These are phyloP conservation scores for Lasiurus cinereus DNA, from an alignment of 2,113 vertebrate species.

Conservation along the genomic window DNA sequence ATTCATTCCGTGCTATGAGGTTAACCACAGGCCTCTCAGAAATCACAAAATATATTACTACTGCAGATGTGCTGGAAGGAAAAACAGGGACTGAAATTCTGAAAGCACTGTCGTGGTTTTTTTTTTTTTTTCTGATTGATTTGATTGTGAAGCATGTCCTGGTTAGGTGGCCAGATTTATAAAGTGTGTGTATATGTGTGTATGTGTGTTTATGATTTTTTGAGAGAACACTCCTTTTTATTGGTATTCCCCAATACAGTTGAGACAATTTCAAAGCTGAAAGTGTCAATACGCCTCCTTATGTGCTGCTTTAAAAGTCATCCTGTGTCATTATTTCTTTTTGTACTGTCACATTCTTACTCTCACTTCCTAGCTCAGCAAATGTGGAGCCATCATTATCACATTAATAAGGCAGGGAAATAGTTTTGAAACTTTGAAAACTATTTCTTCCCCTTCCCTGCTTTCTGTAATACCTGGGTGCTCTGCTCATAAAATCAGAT, in stretches of 20 bases:
- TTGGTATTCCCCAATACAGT: background rate
- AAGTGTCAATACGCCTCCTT: background rate
- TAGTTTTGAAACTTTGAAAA: background rate
- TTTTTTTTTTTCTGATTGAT: constrained; percentile 72
- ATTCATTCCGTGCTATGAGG: constrained; percentile 85
- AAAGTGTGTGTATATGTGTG: background rate
- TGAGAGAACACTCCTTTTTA: constrained; percentile 16
- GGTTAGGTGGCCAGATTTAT: constrained; percentile 7
- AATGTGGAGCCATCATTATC: background rate
- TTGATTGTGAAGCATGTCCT: constrained; percentile 39
- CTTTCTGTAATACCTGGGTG: background rate
- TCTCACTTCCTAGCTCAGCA: background rate
- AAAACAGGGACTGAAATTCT: constrained; percentile 86
- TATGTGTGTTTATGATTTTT: background rate
- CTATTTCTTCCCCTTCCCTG: background rate
- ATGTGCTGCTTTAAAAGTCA: background rate
- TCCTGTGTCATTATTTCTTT: background rate
- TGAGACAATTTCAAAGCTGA: background rate
- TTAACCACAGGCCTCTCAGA: constrained; percentile 87
- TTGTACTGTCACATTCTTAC: background rate
- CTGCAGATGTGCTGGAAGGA: constrained; percentile 88
- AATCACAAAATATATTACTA: constrained; percentile 85
- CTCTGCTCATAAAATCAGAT: background rate
- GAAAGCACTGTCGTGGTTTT: constrained; percentile 62
- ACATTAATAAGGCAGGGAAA: background rate